These are phyloP conservation scores for Papilio protenor DNA, from an alignment of 2,888 invertebrate genomes.

Conservation along the genomic window DNA sequence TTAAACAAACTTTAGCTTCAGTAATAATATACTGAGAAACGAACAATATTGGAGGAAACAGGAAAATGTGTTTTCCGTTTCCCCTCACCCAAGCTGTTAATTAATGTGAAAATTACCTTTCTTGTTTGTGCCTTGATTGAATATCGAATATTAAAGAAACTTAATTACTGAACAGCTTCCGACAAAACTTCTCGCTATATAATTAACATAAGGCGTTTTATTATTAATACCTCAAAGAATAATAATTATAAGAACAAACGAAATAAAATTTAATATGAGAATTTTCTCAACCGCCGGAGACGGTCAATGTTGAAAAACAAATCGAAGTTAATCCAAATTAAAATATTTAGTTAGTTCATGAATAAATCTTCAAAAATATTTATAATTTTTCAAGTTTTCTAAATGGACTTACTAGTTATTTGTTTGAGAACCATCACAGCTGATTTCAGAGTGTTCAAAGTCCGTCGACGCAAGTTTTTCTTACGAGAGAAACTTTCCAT, in stretches of 20 bases:
- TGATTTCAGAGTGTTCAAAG: constrained; percentile 77
- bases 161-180: constrained; percentile 24
- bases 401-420: constrained; percentile 74
- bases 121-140: constrained; percentile 17
- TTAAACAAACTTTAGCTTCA: neutral
- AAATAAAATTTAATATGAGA: no score
- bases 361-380: no score
- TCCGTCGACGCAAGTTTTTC: constrained; percentile 78
- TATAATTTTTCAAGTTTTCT: neutral
- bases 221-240: no score
- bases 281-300: no score
- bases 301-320: no score
- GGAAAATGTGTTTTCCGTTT: constrained; percentile 6
- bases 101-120: constrained; percentile 18
- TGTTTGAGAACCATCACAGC: constrained; percentile 78
- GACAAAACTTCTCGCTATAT: neutral
- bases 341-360: no score
- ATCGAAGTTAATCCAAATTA: no score
- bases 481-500: constrained; percentile 77
- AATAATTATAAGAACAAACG: no score
- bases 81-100: constrained; percentile 13
- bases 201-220: neutral
- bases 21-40: neutral
- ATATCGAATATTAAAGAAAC: constrained; percentile 24
- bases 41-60: neutral